Conservation (phyloP, 2,888 invertebrate species). For the Amphipoea oculea region DNA sequence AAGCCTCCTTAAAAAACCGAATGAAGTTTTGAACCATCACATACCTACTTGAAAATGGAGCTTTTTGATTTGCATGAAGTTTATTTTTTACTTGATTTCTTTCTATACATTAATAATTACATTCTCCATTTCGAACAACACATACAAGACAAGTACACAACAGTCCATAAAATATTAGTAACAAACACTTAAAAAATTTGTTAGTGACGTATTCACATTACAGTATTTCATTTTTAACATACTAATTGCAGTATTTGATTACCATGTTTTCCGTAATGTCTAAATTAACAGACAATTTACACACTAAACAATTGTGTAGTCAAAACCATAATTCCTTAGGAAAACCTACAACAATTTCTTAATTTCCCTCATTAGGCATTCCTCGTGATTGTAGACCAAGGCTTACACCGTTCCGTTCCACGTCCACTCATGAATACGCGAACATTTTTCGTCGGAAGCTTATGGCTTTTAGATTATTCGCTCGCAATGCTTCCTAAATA, state of each 20-base stretch:
- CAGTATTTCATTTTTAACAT: neutral
- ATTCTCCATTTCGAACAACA: no score
- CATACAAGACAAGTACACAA: no score
- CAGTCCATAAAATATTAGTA: no score
- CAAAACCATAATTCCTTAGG: neutral
- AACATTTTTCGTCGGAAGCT: conserved; percentile 86
- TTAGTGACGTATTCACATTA: neutral
- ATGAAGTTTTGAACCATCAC: neutral
- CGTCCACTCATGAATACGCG: conserved; percentile 79
- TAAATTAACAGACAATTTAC: no score
- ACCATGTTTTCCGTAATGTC: neutral
- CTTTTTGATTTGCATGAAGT: neutral
- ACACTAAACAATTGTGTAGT: neutral
- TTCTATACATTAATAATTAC: no score
- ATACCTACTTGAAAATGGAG: neutral
- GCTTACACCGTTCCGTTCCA: conserved; percentile 65
- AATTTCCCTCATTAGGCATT: conserved; percentile 46
- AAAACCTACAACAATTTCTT: neutral
- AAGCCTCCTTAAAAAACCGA: neutral
- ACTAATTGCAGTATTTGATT: neutral
- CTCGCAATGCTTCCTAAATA: conserved; percentile 73
- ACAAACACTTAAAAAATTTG: no score
- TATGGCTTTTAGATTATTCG: conserved; percentile 87
- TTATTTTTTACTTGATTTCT: neutral
- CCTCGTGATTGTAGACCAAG: conserved; percentile 62